Conservation (phyloP, 2,888 invertebrate genomes). For the Ametastegia equiseti region DNA sequence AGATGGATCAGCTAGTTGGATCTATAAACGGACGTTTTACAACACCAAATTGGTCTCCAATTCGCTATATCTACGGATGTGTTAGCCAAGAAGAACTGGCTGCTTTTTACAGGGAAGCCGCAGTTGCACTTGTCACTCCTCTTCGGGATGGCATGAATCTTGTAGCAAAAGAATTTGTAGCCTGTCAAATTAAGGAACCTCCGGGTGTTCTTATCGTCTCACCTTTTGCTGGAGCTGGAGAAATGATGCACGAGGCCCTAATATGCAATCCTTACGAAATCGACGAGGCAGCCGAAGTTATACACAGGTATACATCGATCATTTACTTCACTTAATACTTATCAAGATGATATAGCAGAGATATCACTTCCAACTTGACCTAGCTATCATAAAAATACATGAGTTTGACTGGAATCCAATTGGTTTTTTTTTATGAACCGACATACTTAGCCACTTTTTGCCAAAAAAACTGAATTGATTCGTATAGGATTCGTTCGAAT, state of each 20-base stretch:
- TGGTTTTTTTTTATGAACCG: background rate
- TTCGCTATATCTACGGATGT: conserved; percentile 92
- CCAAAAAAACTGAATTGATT: no score
- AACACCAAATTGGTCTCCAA: conserved; percentile 95
- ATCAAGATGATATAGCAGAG: no score
- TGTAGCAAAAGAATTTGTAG: conserved; percentile 95
- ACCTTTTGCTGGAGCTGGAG: conserved; percentile 94
- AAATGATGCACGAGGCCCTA: conserved; percentile 95
- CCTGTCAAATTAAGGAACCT: conserved; percentile 91
- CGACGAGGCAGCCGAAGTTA: conserved; percentile 91
- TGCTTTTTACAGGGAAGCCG: conserved; percentile 91
- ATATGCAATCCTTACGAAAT: conserved; percentile 94
- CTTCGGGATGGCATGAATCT: conserved; percentile 94
- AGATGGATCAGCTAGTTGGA: conserved; percentile 93
- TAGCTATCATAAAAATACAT: no score
- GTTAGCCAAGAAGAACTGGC: conserved; percentile 92
- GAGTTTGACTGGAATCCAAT: no score
- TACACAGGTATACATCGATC: conserved; percentile 77
- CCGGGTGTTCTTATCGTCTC: conserved; percentile 93
- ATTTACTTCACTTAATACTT: conserved; percentile 9
- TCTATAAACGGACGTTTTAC: conserved; percentile 93
- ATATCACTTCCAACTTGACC: no score
- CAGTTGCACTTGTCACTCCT: conserved; percentile 92
- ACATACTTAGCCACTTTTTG: no score
- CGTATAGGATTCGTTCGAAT: no score